Percentiles rank a stretch among this genome's conserved stretches.
Evolutionary conservation across 2,888 invertebrate species (phyloP).

Genomic region (Polydrusus cervinus): DNA sequence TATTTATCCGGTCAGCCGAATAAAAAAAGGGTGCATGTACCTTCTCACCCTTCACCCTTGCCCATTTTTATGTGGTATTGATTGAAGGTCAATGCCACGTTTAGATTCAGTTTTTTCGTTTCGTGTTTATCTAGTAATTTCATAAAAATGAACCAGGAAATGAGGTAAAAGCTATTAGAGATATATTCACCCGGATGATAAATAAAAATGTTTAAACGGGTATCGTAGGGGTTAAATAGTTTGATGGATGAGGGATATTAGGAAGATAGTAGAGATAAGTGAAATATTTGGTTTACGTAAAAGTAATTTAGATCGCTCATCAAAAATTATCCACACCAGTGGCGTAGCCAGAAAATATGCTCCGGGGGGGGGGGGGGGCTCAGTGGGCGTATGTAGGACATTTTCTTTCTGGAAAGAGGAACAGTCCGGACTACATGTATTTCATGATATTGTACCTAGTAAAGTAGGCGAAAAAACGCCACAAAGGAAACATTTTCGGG

Average conservation of each 20-base stretch:
- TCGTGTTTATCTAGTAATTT: constrained; percentile 46
- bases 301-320: too few relatives aligned
- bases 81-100: constrained; percentile 63
- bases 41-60: constrained; percentile 57
- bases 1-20: constrained; percentile 45
- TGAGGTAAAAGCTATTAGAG: constrained; percentile 35
- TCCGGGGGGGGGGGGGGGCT: too few relatives aligned
- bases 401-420: too few relatives aligned
- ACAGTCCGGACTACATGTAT: too few relatives aligned
- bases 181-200: constrained; percentile 8
- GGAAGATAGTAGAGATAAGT: background rate
- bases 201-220: constrained; percentile 37
- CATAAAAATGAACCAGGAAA: constrained; percentile 42
- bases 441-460: too few relatives aligned
- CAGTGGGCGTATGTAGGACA: too few relatives aligned
- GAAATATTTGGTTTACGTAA: background rate
- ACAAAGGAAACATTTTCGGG: too few relatives aligned
- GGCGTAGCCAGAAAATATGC: too few relatives aligned
- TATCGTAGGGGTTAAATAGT: background rate
- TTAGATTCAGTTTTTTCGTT: constrained; percentile 55
- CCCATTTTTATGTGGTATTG: constrained; percentile 60
- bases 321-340: too few relatives aligned
- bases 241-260: background rate
- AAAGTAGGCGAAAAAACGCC: too few relatives aligned
- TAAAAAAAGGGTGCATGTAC: constrained; percentile 57